These are phyloP conservation scores for Agrilus cyanescens DNA, from an alignment of 2,888 invertebrate species.

Conservation along the genomic window DNA sequence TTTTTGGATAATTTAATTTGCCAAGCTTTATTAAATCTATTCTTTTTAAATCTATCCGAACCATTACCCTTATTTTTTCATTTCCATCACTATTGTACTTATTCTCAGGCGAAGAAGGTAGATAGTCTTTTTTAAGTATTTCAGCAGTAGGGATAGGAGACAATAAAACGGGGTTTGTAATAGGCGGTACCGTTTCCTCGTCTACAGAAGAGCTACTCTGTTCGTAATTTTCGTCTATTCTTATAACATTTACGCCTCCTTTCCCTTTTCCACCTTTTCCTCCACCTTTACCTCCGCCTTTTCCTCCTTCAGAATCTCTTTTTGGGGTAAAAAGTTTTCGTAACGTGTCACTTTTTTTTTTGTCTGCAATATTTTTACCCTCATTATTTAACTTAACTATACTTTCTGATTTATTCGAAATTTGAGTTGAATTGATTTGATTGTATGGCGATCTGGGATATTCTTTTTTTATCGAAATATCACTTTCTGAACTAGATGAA, in stretches of 20 bases:
- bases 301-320: slow-evolving; percentile 49
- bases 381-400: slow-evolving; percentile 33
- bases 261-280: slow-evolving; percentile 55
- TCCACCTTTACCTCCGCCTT: slow-evolving; percentile 57
- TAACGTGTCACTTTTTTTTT: slow-evolving; percentile 58
- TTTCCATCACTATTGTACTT: slow-evolving; percentile 6
- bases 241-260: slow-evolving; percentile 53
- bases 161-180: slow-evolving; percentile 25
- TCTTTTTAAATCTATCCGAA: slow-evolving; percentile 28
- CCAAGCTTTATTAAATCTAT: slow-evolving; percentile 30
- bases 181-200: slow-evolving; percentile 26
- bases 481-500: slow-evolving; percentile 22
- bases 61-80: slow-evolving; percentile 11
- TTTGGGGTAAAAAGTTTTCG: slow-evolving; percentile 48
- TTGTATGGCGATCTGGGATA: slow-evolving; percentile 19
- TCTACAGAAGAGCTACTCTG: slow-evolving; percentile 33
- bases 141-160: slow-evolving; percentile 26
- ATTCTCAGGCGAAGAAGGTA: slow-evolving; percentile 13
- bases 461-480: slow-evolving; percentile 12
- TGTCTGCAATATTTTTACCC: slow-evolving; percentile 48
- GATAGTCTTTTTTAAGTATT: slow-evolving; percentile 9
- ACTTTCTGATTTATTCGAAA: slow-evolving; percentile 17
- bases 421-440: background rate
- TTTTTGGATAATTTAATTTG: too few relatives aligned
- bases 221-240: slow-evolving; percentile 50